Percentiles rank a stretch among this genome's conserved stretches.
Conservation (phyloP, 2,888 invertebrate species). For the Aricia artaxerxes region DNA sequence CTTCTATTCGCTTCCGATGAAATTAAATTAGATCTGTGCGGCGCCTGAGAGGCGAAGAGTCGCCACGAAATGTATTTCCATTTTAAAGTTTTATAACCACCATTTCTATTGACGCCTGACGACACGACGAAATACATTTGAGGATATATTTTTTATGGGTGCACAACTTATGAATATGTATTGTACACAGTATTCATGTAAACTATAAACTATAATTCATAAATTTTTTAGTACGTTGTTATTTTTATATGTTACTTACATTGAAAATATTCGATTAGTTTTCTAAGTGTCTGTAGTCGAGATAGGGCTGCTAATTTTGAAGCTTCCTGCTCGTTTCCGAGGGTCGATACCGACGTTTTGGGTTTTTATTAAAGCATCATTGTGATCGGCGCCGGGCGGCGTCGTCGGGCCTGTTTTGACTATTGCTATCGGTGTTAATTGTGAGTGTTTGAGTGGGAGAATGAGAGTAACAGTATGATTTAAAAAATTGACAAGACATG, state of each 20-base stretch:
- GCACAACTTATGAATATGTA: constrained; percentile 21
- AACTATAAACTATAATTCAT: not conserved
- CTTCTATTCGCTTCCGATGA: not conserved
- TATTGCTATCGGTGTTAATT: not conserved
- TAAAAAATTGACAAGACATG: constrained; percentile 1
- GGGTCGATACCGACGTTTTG: not conserved
- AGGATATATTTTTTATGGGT: not conserved
- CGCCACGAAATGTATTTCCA: not conserved
- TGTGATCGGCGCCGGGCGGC: not conserved
- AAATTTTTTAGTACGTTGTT: not conserved
- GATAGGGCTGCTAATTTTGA: not conserved
- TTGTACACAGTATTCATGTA: constrained; percentile 11
- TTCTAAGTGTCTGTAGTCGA: not conserved
- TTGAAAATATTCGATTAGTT: constrained; percentile 1
- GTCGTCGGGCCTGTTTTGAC: not conserved
- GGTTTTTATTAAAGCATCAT: not conserved
- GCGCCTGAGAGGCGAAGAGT: not conserved
- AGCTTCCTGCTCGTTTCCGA: not conserved
- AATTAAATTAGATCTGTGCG: not conserved
- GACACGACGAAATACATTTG: not conserved
- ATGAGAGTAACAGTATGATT: not conserved
- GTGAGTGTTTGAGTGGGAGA: not conserved
- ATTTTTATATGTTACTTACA: constrained; percentile 11
- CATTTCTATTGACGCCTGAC: constrained; percentile 1
- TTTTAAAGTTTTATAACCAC: not conserved